Evolutionary conservation across 2,113 vertebrate genomes (phyloP), one percentile per base, ranked within the genome.

Genomic region (Microtus oregoni): DNA sequence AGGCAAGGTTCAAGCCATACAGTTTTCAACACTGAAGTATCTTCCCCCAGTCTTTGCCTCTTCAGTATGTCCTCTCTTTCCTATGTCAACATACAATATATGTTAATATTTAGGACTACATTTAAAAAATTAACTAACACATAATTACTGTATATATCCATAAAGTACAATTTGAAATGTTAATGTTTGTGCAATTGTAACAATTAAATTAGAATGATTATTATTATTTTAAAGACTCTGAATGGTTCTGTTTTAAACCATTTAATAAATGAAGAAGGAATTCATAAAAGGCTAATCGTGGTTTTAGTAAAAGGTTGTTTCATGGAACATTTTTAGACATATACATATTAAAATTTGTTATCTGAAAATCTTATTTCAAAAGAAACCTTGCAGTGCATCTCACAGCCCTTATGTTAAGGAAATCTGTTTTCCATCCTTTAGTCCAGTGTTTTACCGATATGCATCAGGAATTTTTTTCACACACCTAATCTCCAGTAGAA

Each of bases 331-430:
- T 89, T 95, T 96, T 35, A 15, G 50, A 81, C 11, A 78, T 78
- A 70, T 11, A 30, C 50, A 63, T 44, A n/a, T 77, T 73, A 73
- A 94, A 88, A 41, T 63, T 10, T 87, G 90, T 94, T 92, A 41
- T 91, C 61, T 82, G 82, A 94, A 89, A 93, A 73, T 89, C 13
- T 35, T 13, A 86, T 83, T 95, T 88, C 47, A 83, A 41, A 70
- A 32, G 52, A 32, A 6, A 68, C 5, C 3, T 26, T 88, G 15
- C 89, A 70, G 68, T 79, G 41, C 41, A 72, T 79, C 50, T 83
- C 38, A 50, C 13, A 86, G 24, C 3, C 4, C 5, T 95, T 76
- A 38, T 35, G 65, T 77, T 91, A 91, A 89, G 15, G 24, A 88
- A 87, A 92, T 22, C 47, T 90, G 0, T 77, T 86, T 73, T 86